Conservation (phyloP, 2,888 invertebrate genomes). For the Phyllotreta cruciferae region DNA sequence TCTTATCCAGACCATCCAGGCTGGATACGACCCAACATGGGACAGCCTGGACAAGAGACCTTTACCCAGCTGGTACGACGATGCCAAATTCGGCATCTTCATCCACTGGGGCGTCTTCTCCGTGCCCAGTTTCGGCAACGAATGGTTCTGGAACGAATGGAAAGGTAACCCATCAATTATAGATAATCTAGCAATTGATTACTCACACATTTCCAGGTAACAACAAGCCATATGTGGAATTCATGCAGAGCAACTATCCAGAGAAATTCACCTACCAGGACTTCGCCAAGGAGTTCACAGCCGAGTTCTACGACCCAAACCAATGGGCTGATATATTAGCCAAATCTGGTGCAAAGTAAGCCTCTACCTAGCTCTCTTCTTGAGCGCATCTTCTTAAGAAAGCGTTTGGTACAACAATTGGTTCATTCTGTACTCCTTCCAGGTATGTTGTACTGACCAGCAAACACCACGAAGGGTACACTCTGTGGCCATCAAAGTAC, state of each 20-base stretch:
- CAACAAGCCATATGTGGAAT: conserved; percentile 54
- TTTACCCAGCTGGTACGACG: conserved; percentile 87
- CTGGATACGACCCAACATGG: conserved; percentile 77
- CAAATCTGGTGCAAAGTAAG: conserved; percentile 85
- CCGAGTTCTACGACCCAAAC: conserved; percentile 85
- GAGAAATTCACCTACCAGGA: conserved; percentile 90
- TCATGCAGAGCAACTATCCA: conserved; percentile 83
- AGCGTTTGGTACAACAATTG: no score
- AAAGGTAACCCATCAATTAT: no score
- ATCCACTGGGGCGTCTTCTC: conserved; percentile 94
- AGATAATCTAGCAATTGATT: background rate
- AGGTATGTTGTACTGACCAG: conserved; percentile 81
- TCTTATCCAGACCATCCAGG: background rate
- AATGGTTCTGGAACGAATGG: conserved; percentile 95
- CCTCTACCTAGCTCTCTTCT: conserved; percentile 23
- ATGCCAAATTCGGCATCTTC: conserved; percentile 90
- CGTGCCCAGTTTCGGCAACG: conserved; percentile 85
- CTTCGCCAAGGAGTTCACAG: conserved; percentile 87
- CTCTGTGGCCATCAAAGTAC: conserved; percentile 81
- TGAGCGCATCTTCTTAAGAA: background rate
- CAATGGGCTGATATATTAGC: conserved; percentile 85
- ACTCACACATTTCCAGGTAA: conserved; percentile 15
- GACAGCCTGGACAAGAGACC: conserved; percentile 82
- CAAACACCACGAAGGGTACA: conserved; percentile 89
- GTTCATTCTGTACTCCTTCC: conserved; percentile 9